Conservation (phyloP, 1,140 invertebrate genomes). For the Zophobas atratus region DNA sequence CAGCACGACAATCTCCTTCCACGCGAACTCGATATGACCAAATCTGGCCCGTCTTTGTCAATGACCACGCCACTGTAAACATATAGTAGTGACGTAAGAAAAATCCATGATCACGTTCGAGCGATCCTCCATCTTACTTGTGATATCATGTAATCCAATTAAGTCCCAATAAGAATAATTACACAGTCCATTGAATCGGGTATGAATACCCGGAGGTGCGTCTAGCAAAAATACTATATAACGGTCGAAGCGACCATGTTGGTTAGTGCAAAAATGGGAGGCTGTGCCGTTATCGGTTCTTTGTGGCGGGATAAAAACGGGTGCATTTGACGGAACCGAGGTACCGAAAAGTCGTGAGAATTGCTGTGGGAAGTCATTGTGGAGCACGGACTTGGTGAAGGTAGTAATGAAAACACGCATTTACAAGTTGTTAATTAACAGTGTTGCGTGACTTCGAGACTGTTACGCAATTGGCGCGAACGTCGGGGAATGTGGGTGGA, state of each 20-base stretch:
- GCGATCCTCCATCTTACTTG: background rate
- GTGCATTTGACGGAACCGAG: background rate
- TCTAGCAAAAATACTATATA: constrained; percentile 30
- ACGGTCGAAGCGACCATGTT: background rate
- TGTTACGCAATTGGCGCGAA: constrained; percentile 6
- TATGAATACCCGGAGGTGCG: constrained; percentile 30
- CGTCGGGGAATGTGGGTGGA: constrained; percentile 3
- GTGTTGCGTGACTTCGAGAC: constrained; percentile 6
- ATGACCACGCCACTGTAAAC: background rate
- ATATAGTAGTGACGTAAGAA: constrained; percentile 7
- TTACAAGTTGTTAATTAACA: constrained; percentile 31
- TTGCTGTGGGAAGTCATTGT: background rate
- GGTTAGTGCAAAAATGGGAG: constrained; percentile 15
- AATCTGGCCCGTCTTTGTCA: background rate
- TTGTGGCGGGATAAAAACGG: constrained; percentile 6
- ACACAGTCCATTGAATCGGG: constrained; percentile 17
- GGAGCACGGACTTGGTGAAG: background rate
- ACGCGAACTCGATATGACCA: background rate
- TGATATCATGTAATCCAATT: constrained; percentile 41
- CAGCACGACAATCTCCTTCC: background rate
- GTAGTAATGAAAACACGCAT: constrained; percentile 19
- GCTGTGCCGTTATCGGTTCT: constrained; percentile 10
- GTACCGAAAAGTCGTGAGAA: background rate
- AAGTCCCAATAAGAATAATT: constrained; percentile 22
- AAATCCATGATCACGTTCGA: background rate